Base-by-base conservation (phyloP, 2,113 vertebrate genomes). In the Hippolais icterina region DNA sequence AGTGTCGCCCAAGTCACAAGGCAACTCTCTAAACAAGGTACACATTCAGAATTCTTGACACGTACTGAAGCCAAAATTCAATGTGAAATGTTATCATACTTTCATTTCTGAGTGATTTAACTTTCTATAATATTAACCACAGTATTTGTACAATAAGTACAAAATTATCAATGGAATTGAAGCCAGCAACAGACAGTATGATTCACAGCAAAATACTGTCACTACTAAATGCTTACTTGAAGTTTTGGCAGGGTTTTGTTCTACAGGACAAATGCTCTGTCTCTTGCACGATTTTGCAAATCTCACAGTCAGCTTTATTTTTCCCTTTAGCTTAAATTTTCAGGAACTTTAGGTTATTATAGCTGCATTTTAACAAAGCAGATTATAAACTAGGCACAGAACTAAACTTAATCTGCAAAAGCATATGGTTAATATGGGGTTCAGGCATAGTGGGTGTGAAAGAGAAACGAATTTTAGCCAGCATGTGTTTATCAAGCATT, bases 401-500 rank as follows among this genome's bases (percentile, higher is more conserved):
- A 92, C 53, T 74, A 56, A 87, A 76, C 35, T 86, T 90, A 83
- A 63, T 95, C 83, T 93, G 68, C 69, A 89, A 87, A 92, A 90
- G 35, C 71, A 83, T 86, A 89, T 74, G 68, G 83, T 92, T 93
- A 92, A 77, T 75, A 86, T 4, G 44, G 76, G 47, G 61, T 86
- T 83, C 75, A 72, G 50, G 33, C 44, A 2, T 41, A 41, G 72
- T 19, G 64, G 56, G 59, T 94, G 72, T 87, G 91, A 93, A 85
- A 85, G 47, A 94, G 54, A 63, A 94, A 70, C 20, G 52, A 84
- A 63, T 87, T 95, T 92, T 72, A 90, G 60, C 56, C 83, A 76
- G 84, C 53, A 28, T 89, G 80, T 92, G 39, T 94, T 97, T 90
- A 83, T 93, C 76, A 50, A 93, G 92, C 13, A 6, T 87, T 95